Conservation (phyloP, 2,797 vertebrate species). For the Phoebastria nigripes region DNA sequence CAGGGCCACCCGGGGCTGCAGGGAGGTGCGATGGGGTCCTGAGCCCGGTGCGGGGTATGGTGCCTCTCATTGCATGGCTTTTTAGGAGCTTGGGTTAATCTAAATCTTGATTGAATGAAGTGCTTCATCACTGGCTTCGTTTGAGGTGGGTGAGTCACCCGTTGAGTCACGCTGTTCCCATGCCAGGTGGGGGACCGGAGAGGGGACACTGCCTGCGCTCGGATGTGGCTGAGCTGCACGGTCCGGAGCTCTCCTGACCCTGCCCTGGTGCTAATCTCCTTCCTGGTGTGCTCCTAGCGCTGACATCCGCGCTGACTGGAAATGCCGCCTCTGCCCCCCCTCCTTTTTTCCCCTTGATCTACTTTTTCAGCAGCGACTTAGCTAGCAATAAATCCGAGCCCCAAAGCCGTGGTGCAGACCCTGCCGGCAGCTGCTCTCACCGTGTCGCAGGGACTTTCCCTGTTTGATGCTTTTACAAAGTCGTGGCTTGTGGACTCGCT, state of each 20-base stretch:
- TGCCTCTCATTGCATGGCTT: not conserved
- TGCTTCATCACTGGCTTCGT: not conserved
- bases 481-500: accelerated
- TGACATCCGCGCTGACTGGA: accelerated
- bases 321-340: accelerated
- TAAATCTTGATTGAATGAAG: accelerated
- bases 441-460: accelerated
- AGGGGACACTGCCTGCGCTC: not conserved
- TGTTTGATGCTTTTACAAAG: accelerated
- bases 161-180: not conserved
- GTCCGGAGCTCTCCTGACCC: accelerated
- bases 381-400: not conserved
- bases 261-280: accelerated
- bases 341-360: accelerated
- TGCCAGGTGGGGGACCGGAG: not conserved
- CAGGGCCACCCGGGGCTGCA: not conserved
- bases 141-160: not conserved
- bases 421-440: not conserved
- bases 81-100: not conserved
- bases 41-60: accelerated
- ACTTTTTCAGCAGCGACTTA: not conserved
- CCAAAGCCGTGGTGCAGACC: not conserved
- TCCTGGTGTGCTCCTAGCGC: accelerated
- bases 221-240: accelerated
- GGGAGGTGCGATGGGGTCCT: not conserved